phyloP scores from a whole-genome alignment of 2,797 vertebrate genomes.

The Coreius guichenoti region DNA sequence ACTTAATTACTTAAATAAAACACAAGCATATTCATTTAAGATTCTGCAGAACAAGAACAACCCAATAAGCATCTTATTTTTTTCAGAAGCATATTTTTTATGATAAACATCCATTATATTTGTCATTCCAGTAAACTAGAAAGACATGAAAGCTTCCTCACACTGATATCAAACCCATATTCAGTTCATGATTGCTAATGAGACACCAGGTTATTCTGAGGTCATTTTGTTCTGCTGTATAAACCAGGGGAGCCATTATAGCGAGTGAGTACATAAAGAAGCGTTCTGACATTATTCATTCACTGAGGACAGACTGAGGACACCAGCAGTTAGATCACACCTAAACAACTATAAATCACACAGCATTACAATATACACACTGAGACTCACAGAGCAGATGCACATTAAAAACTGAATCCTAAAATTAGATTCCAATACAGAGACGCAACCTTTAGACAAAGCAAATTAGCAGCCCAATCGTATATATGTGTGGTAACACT shows the following conservation, averaged over 20 bases:
- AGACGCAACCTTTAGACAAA: neutral
- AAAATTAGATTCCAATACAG: neutral
- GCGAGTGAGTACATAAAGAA: neutral
- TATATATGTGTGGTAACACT: neutral
- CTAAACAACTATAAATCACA: constrained; percentile 12
- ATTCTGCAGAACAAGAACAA: neutral
- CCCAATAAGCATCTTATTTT: neutral
- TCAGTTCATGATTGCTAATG: neutral
- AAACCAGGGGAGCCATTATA: neutral
- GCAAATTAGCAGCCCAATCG: neutral
- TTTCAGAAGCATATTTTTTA: neutral
- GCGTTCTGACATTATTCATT: neutral
- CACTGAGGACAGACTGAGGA: constrained; percentile 1
- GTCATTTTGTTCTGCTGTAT: neutral
- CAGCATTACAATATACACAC: neutral
- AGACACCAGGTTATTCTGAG: neutral
- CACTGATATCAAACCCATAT: neutral
- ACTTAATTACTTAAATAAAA: neutral
- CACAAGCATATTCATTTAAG: neutral
- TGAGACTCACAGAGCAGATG: neutral
- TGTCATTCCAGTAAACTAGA: neutral
- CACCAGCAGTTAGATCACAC: constrained; percentile 4
- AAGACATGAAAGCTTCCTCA: no score
- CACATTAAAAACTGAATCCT: neutral
- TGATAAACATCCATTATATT: neutral